Base-by-base conservation (phyloP, 2,113 vertebrate genomes). In the Mastomys coucha region DNA sequence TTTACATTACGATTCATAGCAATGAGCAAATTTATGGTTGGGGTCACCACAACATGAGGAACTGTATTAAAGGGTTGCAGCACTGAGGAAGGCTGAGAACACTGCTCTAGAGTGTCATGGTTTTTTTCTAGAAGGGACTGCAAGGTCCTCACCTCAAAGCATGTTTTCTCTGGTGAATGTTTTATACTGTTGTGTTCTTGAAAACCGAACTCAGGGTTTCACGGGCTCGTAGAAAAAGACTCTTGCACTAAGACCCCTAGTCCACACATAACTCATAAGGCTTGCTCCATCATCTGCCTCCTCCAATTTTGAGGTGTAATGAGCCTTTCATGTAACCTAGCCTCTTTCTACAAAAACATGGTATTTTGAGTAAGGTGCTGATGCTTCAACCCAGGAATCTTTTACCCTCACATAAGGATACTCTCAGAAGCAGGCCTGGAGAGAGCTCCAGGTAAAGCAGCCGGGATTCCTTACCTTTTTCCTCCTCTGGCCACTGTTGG, bases 401-500 rank as follows among this genome's bases (percentile, higher is more conserved):
- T 12, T 28, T 0, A 36, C 7, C 39, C 28, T 45, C 26, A 3
- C 31, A 85, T 39, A 16, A n/a, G 39, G n/a, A 9, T 7, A 12
- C 75, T 51, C 33, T 63, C 51, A 12, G 49, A 90, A 90, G 51
- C 67, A 81, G 84, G 76, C 24, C 9, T 0, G 8, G 3, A 26
- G 1, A 60, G 31, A 20, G 65, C n/a, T 72, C 69, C 84, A 51
- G 84, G 17, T 70, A 31, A 69, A 8, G 9, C 31, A 60, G 39
- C 53, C 2, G 49, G 31, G 0, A 70, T 33, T 67, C 31, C 22
- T 97, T 98, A 99, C 99, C 99, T 99, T 99, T 99, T 99, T 99
- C 98, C 99, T 99, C 96, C 99, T 99, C 97, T 99, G 99, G 11
- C 99, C 99, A 0, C 99, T 99, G 98, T 99, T 99, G 98, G 99